phyloP scores from a whole-genome alignment of 2,113 vertebrate species.

The Periophthalmus modestus region DNA sequence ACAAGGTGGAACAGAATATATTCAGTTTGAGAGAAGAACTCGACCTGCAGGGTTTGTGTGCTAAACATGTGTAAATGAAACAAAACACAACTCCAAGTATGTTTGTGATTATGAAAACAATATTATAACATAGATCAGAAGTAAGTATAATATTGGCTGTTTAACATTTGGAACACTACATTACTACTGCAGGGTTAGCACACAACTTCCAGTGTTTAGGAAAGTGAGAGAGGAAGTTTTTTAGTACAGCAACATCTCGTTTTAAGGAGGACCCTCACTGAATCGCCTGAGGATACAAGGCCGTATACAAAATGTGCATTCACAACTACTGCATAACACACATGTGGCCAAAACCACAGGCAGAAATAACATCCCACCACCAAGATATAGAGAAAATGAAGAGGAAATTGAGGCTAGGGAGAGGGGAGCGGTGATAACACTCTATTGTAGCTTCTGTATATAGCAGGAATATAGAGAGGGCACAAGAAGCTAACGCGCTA shows the following conservation, averaged over 20 bases:
- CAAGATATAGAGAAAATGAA: constrained; percentile 23
- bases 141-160: too few species aligned
- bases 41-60: too few species aligned
- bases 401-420: constrained; percentile 23
- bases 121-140: too few species aligned
- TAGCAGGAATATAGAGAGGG: constrained; percentile 23
- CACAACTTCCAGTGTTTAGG: too few species aligned
- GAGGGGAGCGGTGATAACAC: constrained; percentile 23
- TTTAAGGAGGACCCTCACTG: constrained; percentile 13
- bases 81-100: too few species aligned
- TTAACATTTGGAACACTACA: too few species aligned
- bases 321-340: neutral
- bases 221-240: too few species aligned
- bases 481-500: constrained; percentile 30
- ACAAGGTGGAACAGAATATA: too few species aligned
- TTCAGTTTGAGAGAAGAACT: too few species aligned
- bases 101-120: too few species aligned
- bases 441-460: constrained; percentile 4
- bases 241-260: neutral
- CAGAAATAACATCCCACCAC: constrained; percentile 10
- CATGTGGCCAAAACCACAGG: neutral
- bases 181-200: neutral
- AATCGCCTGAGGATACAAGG: neutral
- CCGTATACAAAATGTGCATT: constrained; percentile 6
- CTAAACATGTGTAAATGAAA: too few species aligned